Evolutionary conservation across 2,797 vertebrate species (phyloP).

Genomic region (Anniella stebbinsi): DNA sequence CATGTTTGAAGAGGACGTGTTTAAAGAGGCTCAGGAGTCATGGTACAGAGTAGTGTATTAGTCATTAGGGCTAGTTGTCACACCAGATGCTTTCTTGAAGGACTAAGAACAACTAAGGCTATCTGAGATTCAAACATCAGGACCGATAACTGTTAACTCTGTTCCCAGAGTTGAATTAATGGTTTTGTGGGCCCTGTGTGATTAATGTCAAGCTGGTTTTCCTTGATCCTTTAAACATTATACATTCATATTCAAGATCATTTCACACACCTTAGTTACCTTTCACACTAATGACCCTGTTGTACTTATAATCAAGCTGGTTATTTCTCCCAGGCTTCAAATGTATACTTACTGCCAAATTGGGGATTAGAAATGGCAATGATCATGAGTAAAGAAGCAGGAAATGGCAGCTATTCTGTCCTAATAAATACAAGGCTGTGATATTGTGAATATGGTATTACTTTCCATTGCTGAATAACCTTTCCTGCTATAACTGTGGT

Average conservation of each 20-base stretch:
- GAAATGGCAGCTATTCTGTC: neutral
- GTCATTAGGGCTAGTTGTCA: slow-evolving; percentile 8
- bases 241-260: neutral
- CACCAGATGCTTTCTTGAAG: slow-evolving; percentile 9
- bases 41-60: neutral
- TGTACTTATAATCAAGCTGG: neutral
- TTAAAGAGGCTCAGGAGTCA: slow-evolving; percentile 27
- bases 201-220: neutral
- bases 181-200: neutral
- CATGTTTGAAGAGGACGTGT: neutral
- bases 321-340: neutral
- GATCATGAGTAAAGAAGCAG: neutral
- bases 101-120: neutral
- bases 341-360: neutral
- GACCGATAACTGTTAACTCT: neutral
- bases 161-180: neutral
- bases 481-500: neutral
- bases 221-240: neutral
- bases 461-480: neutral
- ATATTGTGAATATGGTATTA: neutral
- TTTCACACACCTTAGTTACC: neutral
- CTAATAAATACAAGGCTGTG: neutral
- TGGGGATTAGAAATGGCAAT: neutral
- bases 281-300: neutral
- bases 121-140: neutral